Base-by-base conservation (phyloP, 2,888 invertebrate genomes). In the Synergus umbraculus region DNA sequence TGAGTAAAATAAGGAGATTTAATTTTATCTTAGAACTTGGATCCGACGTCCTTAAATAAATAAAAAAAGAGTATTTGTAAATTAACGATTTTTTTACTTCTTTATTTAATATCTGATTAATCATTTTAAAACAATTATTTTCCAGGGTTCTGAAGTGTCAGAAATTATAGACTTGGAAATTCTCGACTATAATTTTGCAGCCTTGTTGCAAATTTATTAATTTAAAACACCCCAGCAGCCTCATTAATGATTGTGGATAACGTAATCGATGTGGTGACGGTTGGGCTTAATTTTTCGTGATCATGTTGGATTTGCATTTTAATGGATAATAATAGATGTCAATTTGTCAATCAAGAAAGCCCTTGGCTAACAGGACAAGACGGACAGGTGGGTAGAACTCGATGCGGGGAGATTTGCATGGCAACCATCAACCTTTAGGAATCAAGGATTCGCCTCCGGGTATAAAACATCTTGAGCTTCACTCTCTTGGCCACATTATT, bases 251-350 rank as follows among this genome's bases (percentile, higher is more conserved):
- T 66, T 8, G 2, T n/a, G 60, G 22, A 63, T 63, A 22, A 63
- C 18, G 18, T n/a, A 46, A 46, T 46, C 85, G 83, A 87, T 80
- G 81, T 63, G 83, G 82, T 81, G 83, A 83, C 76, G 54, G 77
- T 78, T 82, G 78, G 80, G 76, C 81, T 82, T 82, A 78, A 85
- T 85, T 86, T 88, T 86, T 87, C 85, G 78, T 85, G 83, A 86
- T 82, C 77, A 78, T 83, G 67, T 82, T 64, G 41, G 73, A 90
- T 90, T 90, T 88, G 82, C 90, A 90, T 90, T 87, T 89, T 90
- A 90, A 90, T 90, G 85, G 88, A 85, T 82, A 79, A 29, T 29
- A 54, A 58, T 79, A 76, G 79, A 22, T 77, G 73, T 79, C 79
- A 37, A 37, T 37, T 44, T 76, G 84, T 86, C 85, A 85, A 82